These are phyloP conservation scores for Anguilla anguilla DNA, from an alignment of 2,797 vertebrate species.

Conservation along the genomic window DNA sequence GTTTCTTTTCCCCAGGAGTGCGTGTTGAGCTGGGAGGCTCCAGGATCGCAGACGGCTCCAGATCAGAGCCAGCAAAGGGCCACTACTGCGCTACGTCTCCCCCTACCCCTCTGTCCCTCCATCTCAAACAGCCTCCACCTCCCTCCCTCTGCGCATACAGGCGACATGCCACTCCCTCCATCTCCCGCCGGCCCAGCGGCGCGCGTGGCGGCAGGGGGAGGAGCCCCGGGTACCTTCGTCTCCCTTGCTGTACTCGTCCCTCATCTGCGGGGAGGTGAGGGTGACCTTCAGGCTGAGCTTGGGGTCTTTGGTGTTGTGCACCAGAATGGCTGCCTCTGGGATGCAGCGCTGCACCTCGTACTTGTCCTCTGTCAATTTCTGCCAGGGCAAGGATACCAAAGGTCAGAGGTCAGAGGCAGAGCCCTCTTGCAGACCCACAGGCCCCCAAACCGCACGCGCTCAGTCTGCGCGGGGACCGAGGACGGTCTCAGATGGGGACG, in stretches of 20 bases:
- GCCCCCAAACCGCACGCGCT: not conserved
- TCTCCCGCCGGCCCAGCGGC: not conserved
- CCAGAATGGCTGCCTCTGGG: slow-evolving; percentile 90
- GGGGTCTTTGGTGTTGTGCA: slow-evolving; percentile 86
- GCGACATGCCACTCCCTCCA: not conserved
- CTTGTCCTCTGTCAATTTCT: slow-evolving; percentile 96
- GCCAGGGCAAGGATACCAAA: slow-evolving; percentile 51
- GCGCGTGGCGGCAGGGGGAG: not conserved
- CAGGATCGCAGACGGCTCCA: not conserved
- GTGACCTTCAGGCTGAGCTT: slow-evolving; percentile 93
- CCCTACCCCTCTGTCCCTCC: not conserved
- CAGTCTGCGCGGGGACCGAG: not conserved
- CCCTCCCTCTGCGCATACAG: slow-evolving; percentile 50
- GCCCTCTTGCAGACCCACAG: not conserved
- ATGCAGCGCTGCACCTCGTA: slow-evolving; percentile 86
- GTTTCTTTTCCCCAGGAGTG: not conserved
- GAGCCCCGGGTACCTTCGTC: slow-evolving; percentile 74
- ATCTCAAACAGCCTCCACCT: not conserved
- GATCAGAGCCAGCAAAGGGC: slow-evolving; percentile 16
- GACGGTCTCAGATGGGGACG: not conserved
- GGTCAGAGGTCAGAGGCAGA: slow-evolving; percentile 25
- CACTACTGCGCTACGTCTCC: too few relatives aligned
- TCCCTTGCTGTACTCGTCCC: slow-evolving; percentile 84
- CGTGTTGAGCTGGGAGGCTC: not conserved
- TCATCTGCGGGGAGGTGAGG: slow-evolving; percentile 92